Evolutionary conservation across 2,113 vertebrate genomes (phyloP), one percentile per base, ranked within the genome.

Genomic region (Dicerorhinus sumatrensis): DNA sequence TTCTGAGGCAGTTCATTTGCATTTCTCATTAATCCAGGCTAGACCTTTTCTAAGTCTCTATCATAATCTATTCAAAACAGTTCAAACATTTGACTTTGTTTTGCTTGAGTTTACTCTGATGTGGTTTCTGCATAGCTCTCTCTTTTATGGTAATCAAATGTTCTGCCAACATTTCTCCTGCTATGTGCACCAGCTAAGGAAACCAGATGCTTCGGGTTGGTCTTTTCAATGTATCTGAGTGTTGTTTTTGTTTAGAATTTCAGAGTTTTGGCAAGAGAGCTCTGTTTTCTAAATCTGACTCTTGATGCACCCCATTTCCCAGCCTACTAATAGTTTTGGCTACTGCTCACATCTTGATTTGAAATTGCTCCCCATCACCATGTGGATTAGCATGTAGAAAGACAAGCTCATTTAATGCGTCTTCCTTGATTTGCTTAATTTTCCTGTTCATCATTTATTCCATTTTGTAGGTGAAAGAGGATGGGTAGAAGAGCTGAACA

Each of bases 81-180:
- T 98, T 98, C 97, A 98, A 98, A 98, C 97, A 95, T 98, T 98
- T 98, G 97, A 98, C 98, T 99, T 98, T 98, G 96, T 98, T 98
- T 99, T 97, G 98, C 98, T 98, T 97, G 97, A 60, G 6, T 93
- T 98, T 98, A 97, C 97, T 98, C 98, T 98, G 98, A 98, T 98
- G 98, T 98, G 98, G 97, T 98, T 98, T 98, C 97, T 97, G 95
- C 98, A 97, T 97, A 98, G 98, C 97, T 98, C 98, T 97, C 97
- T 99, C 98, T 99, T 99, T 98, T 98, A 98, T 99, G 98, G 99
- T 98, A 98, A 99, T 99, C 98, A 98, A 98, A 98, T 98, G 98
- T 99, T 96, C 98, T 99, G 99, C 99, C 99, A 99, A 97, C 97
- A 98, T 99, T 98, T 99, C 96, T 96, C 97, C 97, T 96, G 98